phyloP scores from a whole-genome alignment of 1,140 invertebrate genomes.

The Zaprionus capensis region DNA sequence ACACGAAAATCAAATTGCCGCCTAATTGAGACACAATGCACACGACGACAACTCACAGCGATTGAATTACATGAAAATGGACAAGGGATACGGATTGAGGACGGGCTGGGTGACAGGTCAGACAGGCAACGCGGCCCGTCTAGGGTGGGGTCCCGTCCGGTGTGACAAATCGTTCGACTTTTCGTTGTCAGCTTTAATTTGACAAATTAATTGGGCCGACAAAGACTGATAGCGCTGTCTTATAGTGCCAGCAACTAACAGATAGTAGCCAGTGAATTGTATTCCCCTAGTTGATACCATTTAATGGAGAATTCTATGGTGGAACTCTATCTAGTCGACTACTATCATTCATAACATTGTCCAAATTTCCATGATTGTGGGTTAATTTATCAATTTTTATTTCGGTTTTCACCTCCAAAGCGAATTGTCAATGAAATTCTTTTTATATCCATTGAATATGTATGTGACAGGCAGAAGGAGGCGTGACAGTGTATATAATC shows the following conservation, averaged over 20 bases:
- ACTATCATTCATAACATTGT: not conserved
- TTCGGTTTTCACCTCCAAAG: no score
- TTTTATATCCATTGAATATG: no score
- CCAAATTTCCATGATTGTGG: not conserved
- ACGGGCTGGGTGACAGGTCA: constrained; percentile 35
- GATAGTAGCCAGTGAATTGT: not conserved
- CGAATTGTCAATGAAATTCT: no score
- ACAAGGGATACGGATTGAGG: constrained; percentile 32
- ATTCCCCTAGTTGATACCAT: not conserved
- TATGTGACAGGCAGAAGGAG: no score
- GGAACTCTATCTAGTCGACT: not conserved
- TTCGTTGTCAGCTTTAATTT: constrained; percentile 71
- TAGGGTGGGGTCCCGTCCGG: constrained; percentile 48
- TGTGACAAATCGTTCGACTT: constrained; percentile 72
- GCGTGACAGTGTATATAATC: no score
- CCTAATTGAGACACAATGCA: constrained; percentile 77
- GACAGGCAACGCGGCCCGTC: not conserved
- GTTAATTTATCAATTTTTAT: no score
- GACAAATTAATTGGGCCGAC: constrained; percentile 73
- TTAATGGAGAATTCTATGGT: not conserved
- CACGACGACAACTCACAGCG: constrained; percentile 34
- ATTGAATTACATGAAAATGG: constrained; percentile 77
- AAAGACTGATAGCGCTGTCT: not conserved
- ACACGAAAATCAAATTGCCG: constrained; percentile 77
- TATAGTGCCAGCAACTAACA: not conserved